A percentile compares a stretch with the other conserved stretches of the same genome.
These are phyloP conservation scores for Callopanchax toddi DNA, from an alignment of 2,113 vertebrate species.

Conservation along the genomic window DNA sequence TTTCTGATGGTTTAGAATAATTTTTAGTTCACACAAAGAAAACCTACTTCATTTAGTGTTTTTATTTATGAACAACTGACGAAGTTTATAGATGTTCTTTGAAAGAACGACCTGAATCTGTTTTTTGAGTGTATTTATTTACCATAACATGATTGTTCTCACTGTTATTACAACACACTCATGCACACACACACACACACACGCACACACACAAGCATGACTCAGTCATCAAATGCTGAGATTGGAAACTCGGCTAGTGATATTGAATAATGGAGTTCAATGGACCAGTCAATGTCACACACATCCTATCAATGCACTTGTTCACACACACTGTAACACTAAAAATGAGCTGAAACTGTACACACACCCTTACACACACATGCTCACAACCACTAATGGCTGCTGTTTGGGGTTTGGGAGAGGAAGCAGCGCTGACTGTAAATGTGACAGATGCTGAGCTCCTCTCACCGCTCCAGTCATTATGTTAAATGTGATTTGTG, in stretches of 20 bases:
- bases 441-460: conserved; percentile 33
- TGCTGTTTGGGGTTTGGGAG: conserved; percentile 7
- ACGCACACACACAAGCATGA: no score
- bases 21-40: no score
- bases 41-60: no score
- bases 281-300: conserved; percentile 37
- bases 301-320: conserved; percentile 16
- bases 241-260: conserved; percentile 58
- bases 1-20: no score
- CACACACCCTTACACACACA: not conserved
- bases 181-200: conserved; percentile 23
- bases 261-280: conserved; percentile 58
- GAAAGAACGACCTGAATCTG: no score
- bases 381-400: conserved; percentile 16
- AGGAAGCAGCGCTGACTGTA: conserved; percentile 6
- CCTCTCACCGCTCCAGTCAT: conserved; percentile 36
- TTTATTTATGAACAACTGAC: no score
- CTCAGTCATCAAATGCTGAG: conserved; percentile 52
- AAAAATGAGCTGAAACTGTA: not conserved
- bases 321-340: conserved; percentile 11
- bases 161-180: no score
- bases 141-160: no score
- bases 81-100: no score
- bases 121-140: no score
- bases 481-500: conserved; percentile 32